Evolutionary conservation across 2,888 invertebrate species (phyloP), one percentile per base, ranked within the genome.

Genomic region (Melanostoma mellinum): DNA sequence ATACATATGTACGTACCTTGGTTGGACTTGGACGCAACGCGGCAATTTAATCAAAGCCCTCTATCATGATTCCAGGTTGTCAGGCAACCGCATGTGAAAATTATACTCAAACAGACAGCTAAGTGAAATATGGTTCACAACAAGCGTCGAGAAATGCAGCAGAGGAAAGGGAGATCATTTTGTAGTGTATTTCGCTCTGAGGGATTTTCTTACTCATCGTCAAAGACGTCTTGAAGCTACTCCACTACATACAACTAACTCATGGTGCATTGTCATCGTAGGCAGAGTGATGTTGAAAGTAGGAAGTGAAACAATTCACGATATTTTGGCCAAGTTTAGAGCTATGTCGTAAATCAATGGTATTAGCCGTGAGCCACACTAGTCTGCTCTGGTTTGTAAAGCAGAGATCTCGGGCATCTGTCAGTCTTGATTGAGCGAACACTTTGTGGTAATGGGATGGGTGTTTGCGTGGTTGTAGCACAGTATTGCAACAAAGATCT

Each of bases 91-190:
- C 84, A 84, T 84, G 79, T 84, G 84, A 84, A 84, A 84, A 84
- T 84, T 84, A 84, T 84, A 84, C 84, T 84, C 84, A 84, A 84
- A 84, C 84, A 84, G 84, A 84, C 84, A 84, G 71, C 71, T 61
- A 55, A 84, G 84, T 84, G 84, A 84, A 84, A 84, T 84, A 84
- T 84, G 71, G 84, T 79, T 67, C 55, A 67, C 60, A 58, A 61
- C 68, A 73, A 82, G 82, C 79, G 48, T 69, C 68, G 35, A 40
- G 20, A 73, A 63, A 69, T 60, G 60, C 77, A 79, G 42, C 58
- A 56, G 58, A 84, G 63, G 5, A 53, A 38, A 58, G 8, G 40
- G 38, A 56, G 67, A 73, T 68, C 38, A 38, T 63, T 63, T 50
- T 50, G 36, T 69, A 53, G 60, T 65, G 65, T 58, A 20, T 42